Evolutionary conservation across 2,113 vertebrate genomes (phyloP).

Genomic region (Mohoua ochrocephala): DNA sequence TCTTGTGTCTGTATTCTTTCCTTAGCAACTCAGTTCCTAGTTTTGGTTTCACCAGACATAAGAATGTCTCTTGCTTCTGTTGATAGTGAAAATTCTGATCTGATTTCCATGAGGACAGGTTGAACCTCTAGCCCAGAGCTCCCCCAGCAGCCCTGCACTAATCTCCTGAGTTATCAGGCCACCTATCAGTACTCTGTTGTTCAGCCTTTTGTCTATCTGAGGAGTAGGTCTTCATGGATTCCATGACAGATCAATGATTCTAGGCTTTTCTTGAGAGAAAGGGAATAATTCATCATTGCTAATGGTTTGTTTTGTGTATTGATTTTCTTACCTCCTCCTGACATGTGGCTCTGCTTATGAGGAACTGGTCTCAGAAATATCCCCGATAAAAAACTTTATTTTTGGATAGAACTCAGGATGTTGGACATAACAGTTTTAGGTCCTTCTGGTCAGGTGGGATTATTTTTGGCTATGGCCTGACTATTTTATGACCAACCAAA

Average conservation of each 20-base stretch:
- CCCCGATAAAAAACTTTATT: background rate
- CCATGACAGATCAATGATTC: constrained; percentile 14
- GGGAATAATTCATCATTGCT: background rate
- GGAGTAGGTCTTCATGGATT: background rate
- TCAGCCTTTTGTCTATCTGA: background rate
- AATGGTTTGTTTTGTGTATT: background rate
- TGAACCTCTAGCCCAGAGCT: background rate
- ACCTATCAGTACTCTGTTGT: background rate
- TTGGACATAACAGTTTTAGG: background rate
- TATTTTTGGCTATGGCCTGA: background rate
- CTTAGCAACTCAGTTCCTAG: background rate
- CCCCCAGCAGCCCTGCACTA: background rate
- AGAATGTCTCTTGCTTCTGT: background rate
- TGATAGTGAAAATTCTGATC: background rate
- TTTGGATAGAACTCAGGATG: background rate
- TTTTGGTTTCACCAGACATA: background rate
- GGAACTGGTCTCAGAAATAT: background rate
- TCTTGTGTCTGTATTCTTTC: background rate
- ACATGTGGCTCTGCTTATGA: background rate
- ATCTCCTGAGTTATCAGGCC: constrained; percentile 11
- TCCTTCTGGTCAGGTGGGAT: background rate
- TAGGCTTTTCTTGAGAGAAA: background rate
- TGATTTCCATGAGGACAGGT: background rate
- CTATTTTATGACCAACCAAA: background rate
- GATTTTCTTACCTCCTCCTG: background rate